Percentiles rank a stretch among this genome's conserved stretches.
phyloP scores from a whole-genome alignment of 2,113 vertebrate species.

The Forbesichthys agassizii region DNA sequence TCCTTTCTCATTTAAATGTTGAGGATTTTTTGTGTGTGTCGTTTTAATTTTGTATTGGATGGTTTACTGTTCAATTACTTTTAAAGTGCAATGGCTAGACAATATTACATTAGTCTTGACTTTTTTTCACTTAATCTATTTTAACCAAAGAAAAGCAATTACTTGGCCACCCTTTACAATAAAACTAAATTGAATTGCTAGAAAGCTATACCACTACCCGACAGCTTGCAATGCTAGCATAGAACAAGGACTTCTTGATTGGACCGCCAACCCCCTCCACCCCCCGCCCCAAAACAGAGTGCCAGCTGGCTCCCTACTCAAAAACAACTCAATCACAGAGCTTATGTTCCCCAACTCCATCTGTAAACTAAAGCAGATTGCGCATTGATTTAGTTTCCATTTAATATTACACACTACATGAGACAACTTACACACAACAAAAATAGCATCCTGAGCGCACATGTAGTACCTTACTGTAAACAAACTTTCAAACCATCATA shows the following conservation, averaged over 20 bases:
- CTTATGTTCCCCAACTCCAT: neutral
- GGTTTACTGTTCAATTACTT: too few species aligned
- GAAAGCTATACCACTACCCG: constrained; percentile 26
- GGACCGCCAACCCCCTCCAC: constrained; percentile 16
- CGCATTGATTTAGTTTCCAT: neutral
- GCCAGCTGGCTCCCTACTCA: constrained; percentile 62
- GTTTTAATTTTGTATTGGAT: too few species aligned
- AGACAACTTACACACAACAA: too few species aligned
- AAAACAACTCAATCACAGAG: constrained; percentile 34
- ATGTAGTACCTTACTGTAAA: too few species aligned
- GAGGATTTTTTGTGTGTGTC: too few species aligned
- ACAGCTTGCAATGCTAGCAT: constrained; percentile 13
- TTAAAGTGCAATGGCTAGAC: too few species aligned
- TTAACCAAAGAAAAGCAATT: constrained; percentile 25
- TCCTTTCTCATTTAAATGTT: too few species aligned
- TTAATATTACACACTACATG: too few species aligned
- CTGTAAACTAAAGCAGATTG: neutral
- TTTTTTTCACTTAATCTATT: too few species aligned
- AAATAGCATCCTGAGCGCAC: too few species aligned
- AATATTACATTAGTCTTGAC: too few species aligned
- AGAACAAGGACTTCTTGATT: neutral
- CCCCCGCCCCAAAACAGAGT: constrained; percentile 14
- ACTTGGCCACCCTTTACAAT: constrained; percentile 35
- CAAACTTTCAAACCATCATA: too few species aligned
- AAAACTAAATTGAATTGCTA: constrained; percentile 18